A percentile compares a stretch with the other conserved stretches of the same genome.
These are phyloP conservation scores for Scomber japonicus DNA, from an alignment of 2,113 vertebrate species.

Conservation along the genomic window DNA sequence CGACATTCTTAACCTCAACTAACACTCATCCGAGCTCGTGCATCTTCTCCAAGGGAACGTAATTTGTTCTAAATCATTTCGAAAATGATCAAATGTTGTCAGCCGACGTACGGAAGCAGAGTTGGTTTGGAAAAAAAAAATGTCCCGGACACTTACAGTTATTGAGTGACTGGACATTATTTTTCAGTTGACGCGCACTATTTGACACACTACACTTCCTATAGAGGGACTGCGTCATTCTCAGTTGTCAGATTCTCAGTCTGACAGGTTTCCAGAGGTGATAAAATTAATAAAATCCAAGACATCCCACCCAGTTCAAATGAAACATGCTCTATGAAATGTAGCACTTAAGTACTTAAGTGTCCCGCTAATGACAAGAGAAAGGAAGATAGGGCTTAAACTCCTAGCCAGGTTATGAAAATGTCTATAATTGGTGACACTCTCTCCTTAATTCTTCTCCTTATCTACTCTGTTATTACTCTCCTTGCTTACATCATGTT, in stretches of 20 bases:
- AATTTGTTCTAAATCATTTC: constrained; percentile 33
- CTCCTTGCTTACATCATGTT: no score
- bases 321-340: no score
- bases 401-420: no score
- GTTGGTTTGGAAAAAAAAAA: neutral
- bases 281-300: no score
- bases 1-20: constrained; percentile 30
- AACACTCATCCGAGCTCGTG: constrained; percentile 29
- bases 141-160: neutral
- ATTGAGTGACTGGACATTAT: constrained; percentile 15
- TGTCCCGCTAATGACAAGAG: no score
- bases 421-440: no score
- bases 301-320: no score
- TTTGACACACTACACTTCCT: constrained; percentile 8
- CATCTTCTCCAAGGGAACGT: constrained; percentile 16
- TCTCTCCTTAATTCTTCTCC: no score
- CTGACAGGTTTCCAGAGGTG: no score
- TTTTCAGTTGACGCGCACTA: neutral
- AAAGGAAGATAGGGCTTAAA: no score
- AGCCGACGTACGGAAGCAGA: neutral
- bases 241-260: neutral
- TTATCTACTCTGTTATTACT: no score
- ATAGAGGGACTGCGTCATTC: neutral
- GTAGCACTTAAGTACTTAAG: no score
- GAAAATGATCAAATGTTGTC: constrained; percentile 23